Conservation (phyloP, 2,888 invertebrate genomes). For the Zygaena filipendulae region DNA sequence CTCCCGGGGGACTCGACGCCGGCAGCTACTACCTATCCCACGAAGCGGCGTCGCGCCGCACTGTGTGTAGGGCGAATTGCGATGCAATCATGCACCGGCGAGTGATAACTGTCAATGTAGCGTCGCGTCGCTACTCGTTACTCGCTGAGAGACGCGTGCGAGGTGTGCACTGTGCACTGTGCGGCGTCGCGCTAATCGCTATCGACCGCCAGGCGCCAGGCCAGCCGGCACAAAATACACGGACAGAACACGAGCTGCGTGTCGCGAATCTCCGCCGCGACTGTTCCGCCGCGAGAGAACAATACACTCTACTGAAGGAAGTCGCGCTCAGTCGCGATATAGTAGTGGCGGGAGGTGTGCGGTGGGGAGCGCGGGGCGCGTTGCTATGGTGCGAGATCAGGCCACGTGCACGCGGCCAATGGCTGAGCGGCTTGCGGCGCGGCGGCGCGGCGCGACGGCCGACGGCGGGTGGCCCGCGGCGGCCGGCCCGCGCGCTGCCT, state of each 20-base stretch:
- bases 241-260: too few relatives aligned
- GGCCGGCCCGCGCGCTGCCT: slow-evolving; percentile 15
- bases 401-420: slow-evolving; percentile 79
- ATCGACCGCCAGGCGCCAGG: slow-evolving; percentile 7
- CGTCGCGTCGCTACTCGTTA: too few relatives aligned
- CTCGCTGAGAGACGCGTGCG: slow-evolving; percentile 11
- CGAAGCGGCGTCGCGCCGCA: too few relatives aligned
- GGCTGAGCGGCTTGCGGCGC: slow-evolving; percentile 20
- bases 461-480: slow-evolving; percentile 16
- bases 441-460: slow-evolving; percentile 14
- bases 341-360: slow-evolving; percentile 19
- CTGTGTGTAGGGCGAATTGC: too few relatives aligned
- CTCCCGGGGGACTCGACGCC: too few relatives aligned
- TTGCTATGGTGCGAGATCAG: slow-evolving; percentile 81
- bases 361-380: slow-evolving; percentile 26
- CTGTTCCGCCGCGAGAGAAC: slow-evolving; percentile 14
- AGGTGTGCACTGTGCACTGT: slow-evolving; percentile 12
- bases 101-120: too few relatives aligned
- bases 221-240: too few relatives aligned
- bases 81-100: too few relatives aligned
- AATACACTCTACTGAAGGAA: slow-evolving; percentile 9
- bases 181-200: slow-evolving; percentile 17
- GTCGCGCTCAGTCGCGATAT: too few relatives aligned
- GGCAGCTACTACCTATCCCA: too few relatives aligned
- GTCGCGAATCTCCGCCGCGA: slow-evolving; percentile 18